Conservation (phyloP, 2,888 invertebrate species). For the Sarcophaga variegata region DNA sequence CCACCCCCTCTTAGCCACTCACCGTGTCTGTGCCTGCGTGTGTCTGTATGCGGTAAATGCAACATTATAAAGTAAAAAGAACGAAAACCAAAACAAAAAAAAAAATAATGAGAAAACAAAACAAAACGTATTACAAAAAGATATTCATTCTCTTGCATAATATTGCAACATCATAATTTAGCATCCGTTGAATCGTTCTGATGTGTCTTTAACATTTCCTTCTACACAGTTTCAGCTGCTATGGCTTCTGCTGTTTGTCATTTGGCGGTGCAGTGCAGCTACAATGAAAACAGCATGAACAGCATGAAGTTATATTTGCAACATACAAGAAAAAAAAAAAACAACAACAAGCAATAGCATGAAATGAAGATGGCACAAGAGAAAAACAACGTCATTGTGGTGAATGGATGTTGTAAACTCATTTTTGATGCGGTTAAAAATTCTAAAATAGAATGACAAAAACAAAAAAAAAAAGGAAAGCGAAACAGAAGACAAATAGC, state of each 20-base stretch:
- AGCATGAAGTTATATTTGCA: slow-evolving; percentile 46
- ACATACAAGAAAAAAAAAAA: slow-evolving; percentile 36
- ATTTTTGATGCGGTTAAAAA: slow-evolving; percentile 65
- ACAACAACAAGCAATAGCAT: background rate
- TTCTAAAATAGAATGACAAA: slow-evolving; percentile 43
- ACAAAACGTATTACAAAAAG: slow-evolving; percentile 23
- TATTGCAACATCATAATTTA: slow-evolving; percentile 67
- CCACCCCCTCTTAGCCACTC: background rate
- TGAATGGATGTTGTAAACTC: slow-evolving; percentile 61
- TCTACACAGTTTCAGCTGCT: slow-evolving; percentile 21
- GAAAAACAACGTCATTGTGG: slow-evolving; percentile 55
- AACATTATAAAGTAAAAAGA: slow-evolving; percentile 8
- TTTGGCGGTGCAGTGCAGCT: slow-evolving; percentile 23
- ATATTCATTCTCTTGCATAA: slow-evolving; percentile 31
- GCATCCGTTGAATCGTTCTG: slow-evolving; percentile 50
- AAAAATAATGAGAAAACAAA: background rate
- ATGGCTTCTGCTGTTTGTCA: slow-evolving; percentile 36
- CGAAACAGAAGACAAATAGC: slow-evolving; percentile 43
- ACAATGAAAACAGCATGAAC: background rate
- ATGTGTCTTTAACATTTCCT: slow-evolving; percentile 57
- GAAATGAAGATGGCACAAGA: background rate
- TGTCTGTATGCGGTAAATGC: background rate
- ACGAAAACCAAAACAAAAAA: background rate
- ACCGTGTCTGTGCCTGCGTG: slow-evolving; percentile 5
- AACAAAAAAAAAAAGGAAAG: background rate